Base-by-base conservation (phyloP, 2,888 invertebrate genomes). In the Crocallis elinguaria region DNA sequence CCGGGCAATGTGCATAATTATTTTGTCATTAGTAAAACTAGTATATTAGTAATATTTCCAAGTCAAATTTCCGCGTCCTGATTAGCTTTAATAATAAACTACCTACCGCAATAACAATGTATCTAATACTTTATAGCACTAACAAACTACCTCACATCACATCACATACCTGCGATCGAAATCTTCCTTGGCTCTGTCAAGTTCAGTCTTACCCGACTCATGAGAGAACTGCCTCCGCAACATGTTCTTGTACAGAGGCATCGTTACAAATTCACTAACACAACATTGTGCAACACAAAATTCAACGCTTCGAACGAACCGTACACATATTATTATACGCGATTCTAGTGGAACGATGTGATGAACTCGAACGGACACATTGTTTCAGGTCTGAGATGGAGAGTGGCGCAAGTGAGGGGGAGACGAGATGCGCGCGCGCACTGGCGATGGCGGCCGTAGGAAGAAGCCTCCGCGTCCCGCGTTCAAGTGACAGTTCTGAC, bases 171-270 rank as follows among this genome's bases (percentile, higher is more conserved):
- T 84, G 39, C 85, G 75, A 67, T 87, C 86, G 42, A 84, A 82
- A 71, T 79, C 85, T 64, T 89, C 86, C 57, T 71, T 75, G n/a
- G 87, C 88, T 36, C 75, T 79, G 57, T 71, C 74, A 27, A 89
- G 79, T 58, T 84, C 89, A 2, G 86, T 75, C 67, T 82, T 88
- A 12, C 89, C 91, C 11, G 91, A 88, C 61, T 91, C 91, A 45
- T 88, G 88, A 19, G 91, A 91, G 65, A 83, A 88, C 62, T 91
- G 91, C 44, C 91, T 73, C 38, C 88, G 78, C 67, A 90, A 77
- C 84, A 86, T 79, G 16, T 68, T 73, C 60, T 70, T 74, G 39
- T 45, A 64, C 50, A 66, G 43, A 50, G 60, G 59, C 67, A 63
- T 66, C 51, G 38, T 67, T 50, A 9, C 6, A 36, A 45, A 16